A percentile compares a stretch with the other conserved stretches of the same genome.
Conservation (phyloP, 2,888 invertebrate genomes). For the Sinotaia quadrata region DNA sequence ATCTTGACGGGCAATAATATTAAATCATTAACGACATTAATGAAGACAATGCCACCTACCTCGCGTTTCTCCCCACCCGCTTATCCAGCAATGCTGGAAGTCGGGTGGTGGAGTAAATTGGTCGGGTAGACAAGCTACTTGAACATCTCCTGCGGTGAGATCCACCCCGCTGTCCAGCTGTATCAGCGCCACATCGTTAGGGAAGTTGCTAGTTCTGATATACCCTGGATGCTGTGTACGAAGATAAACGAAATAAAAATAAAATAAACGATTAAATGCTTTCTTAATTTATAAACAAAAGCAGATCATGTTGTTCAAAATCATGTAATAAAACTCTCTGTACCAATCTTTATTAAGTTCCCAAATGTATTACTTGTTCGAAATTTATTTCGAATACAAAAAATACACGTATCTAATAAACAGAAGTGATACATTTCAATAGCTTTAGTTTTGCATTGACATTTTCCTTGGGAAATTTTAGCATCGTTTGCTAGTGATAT, state of each 20-base stretch:
- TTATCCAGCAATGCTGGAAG: slow-evolving; percentile 44
- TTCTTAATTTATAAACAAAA: no score
- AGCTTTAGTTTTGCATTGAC: no score
- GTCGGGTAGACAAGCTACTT: slow-evolving; percentile 44
- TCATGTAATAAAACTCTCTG: not conserved
- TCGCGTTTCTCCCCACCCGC: slow-evolving; percentile 50
- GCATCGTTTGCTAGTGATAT: no score
- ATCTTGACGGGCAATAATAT: not conserved
- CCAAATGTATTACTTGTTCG: no score
- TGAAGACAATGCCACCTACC: slow-evolving; percentile 30
- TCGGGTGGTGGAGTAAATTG: slow-evolving; percentile 22
- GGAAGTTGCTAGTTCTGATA: slow-evolving; percentile 46
- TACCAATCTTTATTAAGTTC: not conserved
- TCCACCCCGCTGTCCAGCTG: slow-evolving; percentile 43
- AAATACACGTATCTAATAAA: no score
- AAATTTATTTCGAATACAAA: no score
- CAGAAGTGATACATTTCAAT: no score
- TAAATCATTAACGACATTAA: not conserved
- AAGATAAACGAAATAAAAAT: no score
- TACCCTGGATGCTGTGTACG: slow-evolving; percentile 48
- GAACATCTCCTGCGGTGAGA: slow-evolving; percentile 34
- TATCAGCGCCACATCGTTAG: slow-evolving; percentile 47
- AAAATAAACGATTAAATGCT: no score
- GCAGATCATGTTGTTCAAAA: no score
- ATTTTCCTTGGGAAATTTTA: no score